Evolutionary conservation across 30 jellyfish, hydroid and myxozoan species (phyloP).

Genomic region (Phacellophora camtschatica): DNA sequence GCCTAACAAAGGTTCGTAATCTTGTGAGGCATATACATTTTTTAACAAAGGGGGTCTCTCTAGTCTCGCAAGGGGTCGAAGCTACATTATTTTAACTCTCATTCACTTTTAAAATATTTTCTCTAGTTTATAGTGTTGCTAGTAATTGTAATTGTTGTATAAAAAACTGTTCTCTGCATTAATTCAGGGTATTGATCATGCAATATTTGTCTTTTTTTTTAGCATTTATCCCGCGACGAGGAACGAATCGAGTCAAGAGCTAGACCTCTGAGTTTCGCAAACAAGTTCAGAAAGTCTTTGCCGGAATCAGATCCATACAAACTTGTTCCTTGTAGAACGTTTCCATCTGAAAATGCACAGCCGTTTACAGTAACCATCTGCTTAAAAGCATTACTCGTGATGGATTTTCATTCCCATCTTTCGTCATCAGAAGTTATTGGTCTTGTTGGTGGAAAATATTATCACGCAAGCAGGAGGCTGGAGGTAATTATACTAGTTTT

Average conservation of each 20-base stretch:
- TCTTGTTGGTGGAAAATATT: conserved; percentile 77
- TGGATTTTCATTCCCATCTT: conserved; percentile 81
- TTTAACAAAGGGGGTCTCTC: too few species aligned
- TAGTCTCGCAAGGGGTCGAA: too few species aligned
- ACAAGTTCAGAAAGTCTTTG: conserved; percentile 20
- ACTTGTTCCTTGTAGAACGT: conserved; percentile 69
- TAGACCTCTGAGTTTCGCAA: conserved; percentile 35
- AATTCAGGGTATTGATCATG: too few species aligned
- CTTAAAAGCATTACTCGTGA: conserved; percentile 58
- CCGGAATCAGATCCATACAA: conserved; percentile 76
- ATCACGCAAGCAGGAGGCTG: conserved; percentile 44
- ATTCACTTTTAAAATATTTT: too few species aligned
- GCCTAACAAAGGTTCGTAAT: too few species aligned
- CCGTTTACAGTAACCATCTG: conserved; percentile 80
- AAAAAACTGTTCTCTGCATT: too few species aligned
- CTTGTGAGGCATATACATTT: too few species aligned
- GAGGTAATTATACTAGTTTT: conserved; percentile 33
- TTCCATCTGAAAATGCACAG: conserved; percentile 66
- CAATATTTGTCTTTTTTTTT: neutral
- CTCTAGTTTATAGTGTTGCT: too few species aligned
- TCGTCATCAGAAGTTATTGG: conserved; percentile 87
- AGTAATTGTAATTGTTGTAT: too few species aligned
- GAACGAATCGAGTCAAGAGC: conserved; percentile 50
- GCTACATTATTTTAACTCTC: too few species aligned
- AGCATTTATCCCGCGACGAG: conserved; percentile 73